phyloP scores from a whole-genome alignment of 1,140 invertebrate genomes.

The Drosophila takahashii region DNA sequence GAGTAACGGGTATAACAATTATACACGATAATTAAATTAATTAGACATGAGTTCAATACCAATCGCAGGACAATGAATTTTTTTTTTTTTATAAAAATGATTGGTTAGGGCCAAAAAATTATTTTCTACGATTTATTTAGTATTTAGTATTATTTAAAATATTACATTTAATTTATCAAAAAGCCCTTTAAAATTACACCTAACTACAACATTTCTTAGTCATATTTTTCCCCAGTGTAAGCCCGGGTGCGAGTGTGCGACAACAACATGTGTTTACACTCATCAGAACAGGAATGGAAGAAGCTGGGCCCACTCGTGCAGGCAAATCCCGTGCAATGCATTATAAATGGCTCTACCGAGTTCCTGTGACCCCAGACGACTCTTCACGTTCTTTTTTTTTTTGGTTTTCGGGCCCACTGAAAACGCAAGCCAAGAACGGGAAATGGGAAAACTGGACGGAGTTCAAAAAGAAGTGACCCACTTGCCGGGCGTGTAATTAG shows the following conservation, averaged over 20 bases:
- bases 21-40: no score
- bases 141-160: no score
- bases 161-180: no score
- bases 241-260: conserved; percentile 32
- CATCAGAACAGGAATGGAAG: conserved; percentile 29
- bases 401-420: conserved; percentile 6
- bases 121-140: no score
- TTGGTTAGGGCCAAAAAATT: no score
- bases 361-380: conserved; percentile 27
- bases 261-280: conserved; percentile 73
- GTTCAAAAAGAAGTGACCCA: conserved; percentile 56
- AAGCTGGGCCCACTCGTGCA: conserved; percentile 70
- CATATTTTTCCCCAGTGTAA: conserved; percentile 7
- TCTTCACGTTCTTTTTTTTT: conserved; percentile 23
- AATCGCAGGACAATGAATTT: no score
- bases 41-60: no score
- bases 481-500: conserved; percentile 68
- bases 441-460: not conserved
- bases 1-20: no score
- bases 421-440: conserved; percentile 11
- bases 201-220: no score
- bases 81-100: no score
- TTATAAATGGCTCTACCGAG: conserved; percentile 61
- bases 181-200: no score
- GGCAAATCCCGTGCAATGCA: conserved; percentile 72